Base-by-base conservation (phyloP, 1,140 invertebrate genomes). In the Drosophila lacteicornis region DNA sequence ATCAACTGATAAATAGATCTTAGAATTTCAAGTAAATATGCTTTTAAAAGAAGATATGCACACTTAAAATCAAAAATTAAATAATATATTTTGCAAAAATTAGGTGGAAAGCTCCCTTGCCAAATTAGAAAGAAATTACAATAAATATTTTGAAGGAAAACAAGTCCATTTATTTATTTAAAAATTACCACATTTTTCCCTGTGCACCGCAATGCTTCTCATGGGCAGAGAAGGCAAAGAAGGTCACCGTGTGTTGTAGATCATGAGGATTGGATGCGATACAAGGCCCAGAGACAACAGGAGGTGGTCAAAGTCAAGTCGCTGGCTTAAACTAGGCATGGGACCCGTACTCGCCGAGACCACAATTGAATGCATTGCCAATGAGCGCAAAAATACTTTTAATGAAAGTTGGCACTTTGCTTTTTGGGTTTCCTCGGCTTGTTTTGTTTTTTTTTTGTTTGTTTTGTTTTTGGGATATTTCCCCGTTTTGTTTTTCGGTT, bases 371-470 rank as follows among this genome's bases (percentile, higher is more conserved):
- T 85, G 78, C 85, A 87, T 77, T 87, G 67, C 71, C 83, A 87
- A 82, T 87, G 83, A 87, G 83, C 83, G 60, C 58, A 90, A 79
- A 88, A 88, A 88, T 88, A 88, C 81, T 88, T 88, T 88, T 90
- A 88, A 88, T 88, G 85, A 88, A 88, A 88, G 85, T 88, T 85
- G 85, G 85, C 85, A 88, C 85, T 88, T 90, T 79, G 78, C 79
- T 85, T 90, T 84, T 68, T 82, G 53, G 60, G 59, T 45, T 62
- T 81, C 42, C 67, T 74, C 59, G 33, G 33, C 61, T 80, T 65
- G 73, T 84, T 67, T 75, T 59, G 15, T 47, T 25, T 79, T 79
- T 67, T 60, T 49, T 67, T 71, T 53, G 22, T 22, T 22, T 15
- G 25, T 67, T 62, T 55, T 12, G 13, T 66, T 79, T 79, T 77